Base-by-base conservation (phyloP, 2,113 vertebrate species). In the Cynopterus brachyotis region DNA sequence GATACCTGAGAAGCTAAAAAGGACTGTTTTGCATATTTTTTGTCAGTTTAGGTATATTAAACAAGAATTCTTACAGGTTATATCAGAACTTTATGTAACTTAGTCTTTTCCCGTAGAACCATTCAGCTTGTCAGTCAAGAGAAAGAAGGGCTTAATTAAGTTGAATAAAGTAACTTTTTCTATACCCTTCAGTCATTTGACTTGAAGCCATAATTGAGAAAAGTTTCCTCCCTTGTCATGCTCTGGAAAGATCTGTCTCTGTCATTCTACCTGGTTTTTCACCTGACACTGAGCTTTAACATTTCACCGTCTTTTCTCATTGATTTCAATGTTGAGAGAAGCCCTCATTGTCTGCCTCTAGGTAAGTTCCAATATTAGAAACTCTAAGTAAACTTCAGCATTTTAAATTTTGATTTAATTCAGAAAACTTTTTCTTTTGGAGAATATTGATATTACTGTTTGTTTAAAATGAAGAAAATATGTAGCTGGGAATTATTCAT, bases 101-200 rank as follows among this genome's bases (percentile, higher is more conserved):
- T 87, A 55, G 50, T 66, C 66, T 62, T 93, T 79, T 24, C 24
- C 42, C 35, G 66, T 47, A 85, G 22, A 37, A 67, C 26, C 30
- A 22, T 86, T 92, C 47, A 70, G 45, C 26, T 62, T 42, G 16
- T 90, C 53, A 45, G 64, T 11, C 1, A 57, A 47, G 45, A 93
- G 59, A 79, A 40, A 95, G 76, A 80, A 30, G 22, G 2, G 8
- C 24, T 85, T n/a, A 4, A 91, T 94, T 88, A 70, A 96, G 64
- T 40, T 53, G n/a, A 96, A 84, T 53, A 35, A 91, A 57, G 17
- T 82, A 55, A 45, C 37, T 72, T 96, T 96, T 94, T 75, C 45
- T 78, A 12, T 87, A n/a, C 9, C 4, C 2, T 87, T 93, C 30
- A n/a, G 15, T 83, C 37, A 66, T 73, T 84, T 93, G 50, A 78